Conservation (phyloP, 2,113 vertebrate genomes). For the Bombycilla garrulus region DNA sequence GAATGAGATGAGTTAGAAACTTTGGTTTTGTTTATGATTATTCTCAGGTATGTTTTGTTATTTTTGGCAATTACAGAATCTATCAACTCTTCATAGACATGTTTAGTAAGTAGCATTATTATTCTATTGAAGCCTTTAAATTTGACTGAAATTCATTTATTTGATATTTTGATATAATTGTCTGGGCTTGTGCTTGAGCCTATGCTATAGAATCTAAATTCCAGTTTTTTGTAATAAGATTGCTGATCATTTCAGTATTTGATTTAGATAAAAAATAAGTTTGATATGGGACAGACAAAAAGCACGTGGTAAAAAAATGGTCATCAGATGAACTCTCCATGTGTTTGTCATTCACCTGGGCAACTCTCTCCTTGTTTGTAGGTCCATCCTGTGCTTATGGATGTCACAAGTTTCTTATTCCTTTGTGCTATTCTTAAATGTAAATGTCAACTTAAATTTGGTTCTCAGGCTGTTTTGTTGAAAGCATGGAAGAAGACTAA, state of each 20-base stretch:
- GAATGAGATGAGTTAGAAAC: neutral
- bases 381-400: neutral
- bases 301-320: neutral
- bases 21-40: neutral
- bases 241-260: conserved; percentile 26
- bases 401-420: neutral
- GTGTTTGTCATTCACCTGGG: neutral
- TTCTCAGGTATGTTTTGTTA: conserved; percentile 2
- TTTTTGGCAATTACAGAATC: conserved; percentile 19
- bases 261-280: conserved; percentile 42
- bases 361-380: neutral
- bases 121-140: conserved; percentile 33
- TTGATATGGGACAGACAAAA: neutral
- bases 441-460: neutral
- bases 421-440: neutral
- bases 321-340: neutral
- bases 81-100: neutral
- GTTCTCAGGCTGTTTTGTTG: neutral
- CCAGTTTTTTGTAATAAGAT: conserved; percentile 35
- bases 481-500: conserved; percentile 4
- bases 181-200: conserved; percentile 39
- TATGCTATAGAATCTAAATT: conserved; percentile 42
- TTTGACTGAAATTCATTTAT: conserved; percentile 63
- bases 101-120: conserved; percentile 1
- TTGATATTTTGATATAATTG: conserved; percentile 68